Conservation (phyloP, 2,888 invertebrate genomes). For the Allolobophora icterica region DNA sequence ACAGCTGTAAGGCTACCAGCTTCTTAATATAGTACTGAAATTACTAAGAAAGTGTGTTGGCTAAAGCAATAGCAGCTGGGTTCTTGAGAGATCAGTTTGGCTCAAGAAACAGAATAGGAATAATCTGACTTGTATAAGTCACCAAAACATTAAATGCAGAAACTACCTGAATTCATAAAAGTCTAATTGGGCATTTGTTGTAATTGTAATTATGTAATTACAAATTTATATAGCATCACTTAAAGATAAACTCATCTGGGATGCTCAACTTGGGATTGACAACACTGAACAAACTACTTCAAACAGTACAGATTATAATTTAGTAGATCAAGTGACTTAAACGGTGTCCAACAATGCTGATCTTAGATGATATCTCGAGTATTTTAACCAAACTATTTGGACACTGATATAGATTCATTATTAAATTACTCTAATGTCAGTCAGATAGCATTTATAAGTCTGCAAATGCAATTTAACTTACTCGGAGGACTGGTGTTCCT, state of each 20-base stretch:
- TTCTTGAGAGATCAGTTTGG: background rate
- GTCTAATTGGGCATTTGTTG: background rate
- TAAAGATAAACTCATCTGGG: background rate
- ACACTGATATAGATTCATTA: background rate
- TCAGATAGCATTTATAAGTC: background rate
- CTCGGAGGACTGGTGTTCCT: constrained; percentile 80
- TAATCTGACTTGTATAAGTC: background rate
- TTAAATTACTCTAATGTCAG: background rate
- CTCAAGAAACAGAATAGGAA: background rate
- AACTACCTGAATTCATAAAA: background rate
- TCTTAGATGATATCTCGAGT: background rate
- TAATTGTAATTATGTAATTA: background rate
- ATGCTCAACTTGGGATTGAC: background rate
- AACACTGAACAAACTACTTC: too few relatives aligned
- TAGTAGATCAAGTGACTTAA: background rate
- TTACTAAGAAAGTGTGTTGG: background rate
- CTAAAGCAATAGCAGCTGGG: background rate
- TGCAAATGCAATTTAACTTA: constrained; percentile 54
- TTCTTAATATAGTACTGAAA: background rate
- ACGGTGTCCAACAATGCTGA: background rate
- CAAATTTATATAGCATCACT: constrained; percentile 5
- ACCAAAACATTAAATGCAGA: background rate
- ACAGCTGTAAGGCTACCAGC: background rate
- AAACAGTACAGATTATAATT: background rate
- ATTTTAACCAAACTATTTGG: background rate